Conservation (phyloP, 2,113 vertebrate species). For the Oryzias melastigma region DNA sequence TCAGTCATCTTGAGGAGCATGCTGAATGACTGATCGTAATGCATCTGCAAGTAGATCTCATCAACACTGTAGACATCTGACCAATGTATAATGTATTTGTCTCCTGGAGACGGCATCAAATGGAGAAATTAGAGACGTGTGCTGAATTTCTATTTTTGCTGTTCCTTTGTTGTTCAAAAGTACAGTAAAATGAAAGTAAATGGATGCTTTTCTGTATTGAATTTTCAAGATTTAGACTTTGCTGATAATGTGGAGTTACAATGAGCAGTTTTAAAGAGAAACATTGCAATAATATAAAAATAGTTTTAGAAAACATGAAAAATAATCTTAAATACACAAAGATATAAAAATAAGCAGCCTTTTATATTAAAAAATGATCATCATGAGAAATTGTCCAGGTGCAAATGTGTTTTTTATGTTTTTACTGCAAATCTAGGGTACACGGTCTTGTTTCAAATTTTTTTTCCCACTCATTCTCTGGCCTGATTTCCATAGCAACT, state of each 20-base stretch:
- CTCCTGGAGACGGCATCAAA: background rate
- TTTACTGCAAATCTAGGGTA: too few relatives aligned
- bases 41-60: slow-evolving; percentile 1
- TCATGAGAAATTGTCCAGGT: too few relatives aligned
- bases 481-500: slow-evolving; percentile 2
- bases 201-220: background rate
- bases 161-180: background rate
- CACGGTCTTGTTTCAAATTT: background rate
- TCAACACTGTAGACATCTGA: background rate
- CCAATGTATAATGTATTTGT: background rate
- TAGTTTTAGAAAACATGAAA: background rate
- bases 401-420: too few relatives aligned
- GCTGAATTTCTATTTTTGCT: background rate
- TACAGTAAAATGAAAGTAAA: background rate
- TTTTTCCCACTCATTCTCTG: background rate
- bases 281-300: background rate
- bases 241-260: background rate
- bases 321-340: background rate
- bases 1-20: slow-evolving; percentile 21
- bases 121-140: slow-evolving; percentile 1
- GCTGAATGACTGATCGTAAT: slow-evolving; percentile 5
- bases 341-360: slow-evolving; percentile 1
- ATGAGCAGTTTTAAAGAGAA: background rate
- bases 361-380: background rate
- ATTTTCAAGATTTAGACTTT: background rate